Evolutionary conservation across 2,797 vertebrate genomes (phyloP).

Genomic region (Acanthiza pusilla): DNA sequence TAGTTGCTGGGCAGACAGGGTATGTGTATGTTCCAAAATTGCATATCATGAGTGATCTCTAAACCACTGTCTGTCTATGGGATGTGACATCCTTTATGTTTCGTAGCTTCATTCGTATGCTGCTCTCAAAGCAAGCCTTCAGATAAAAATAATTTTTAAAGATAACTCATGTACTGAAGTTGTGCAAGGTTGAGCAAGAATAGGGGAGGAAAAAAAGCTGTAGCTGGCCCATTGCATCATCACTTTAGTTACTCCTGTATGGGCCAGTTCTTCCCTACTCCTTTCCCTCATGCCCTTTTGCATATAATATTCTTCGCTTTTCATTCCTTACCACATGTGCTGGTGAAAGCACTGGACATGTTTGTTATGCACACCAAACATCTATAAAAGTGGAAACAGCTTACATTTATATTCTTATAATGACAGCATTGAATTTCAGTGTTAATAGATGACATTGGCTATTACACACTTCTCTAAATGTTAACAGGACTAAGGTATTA

Average conservation of each 20-base stretch:
- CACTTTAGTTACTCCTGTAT: background rate
- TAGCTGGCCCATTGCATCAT: background rate
- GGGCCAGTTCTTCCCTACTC: background rate
- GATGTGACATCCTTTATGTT: background rate
- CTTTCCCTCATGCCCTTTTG: background rate
- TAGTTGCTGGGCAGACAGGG: background rate
- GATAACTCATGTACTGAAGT: background rate
- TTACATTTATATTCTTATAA: conserved; percentile 7
- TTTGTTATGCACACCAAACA: background rate
- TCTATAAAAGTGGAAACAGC: background rate
- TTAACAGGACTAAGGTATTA: background rate
- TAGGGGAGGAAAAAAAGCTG: background rate
- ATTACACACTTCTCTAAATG: background rate
- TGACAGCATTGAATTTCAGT: background rate
- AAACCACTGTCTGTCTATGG: background rate
- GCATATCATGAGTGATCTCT: background rate
- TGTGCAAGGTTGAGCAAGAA: background rate
- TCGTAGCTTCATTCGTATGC: background rate
- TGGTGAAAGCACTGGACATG: background rate
- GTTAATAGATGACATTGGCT: background rate
- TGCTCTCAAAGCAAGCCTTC: background rate
- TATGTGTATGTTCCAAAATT: background rate
- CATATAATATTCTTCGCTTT: background rate
- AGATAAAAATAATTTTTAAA: background rate
- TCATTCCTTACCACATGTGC: background rate